phyloP scores from a whole-genome alignment of 2,888 invertebrate genomes.

The Stenchaetothrips biformis region DNA sequence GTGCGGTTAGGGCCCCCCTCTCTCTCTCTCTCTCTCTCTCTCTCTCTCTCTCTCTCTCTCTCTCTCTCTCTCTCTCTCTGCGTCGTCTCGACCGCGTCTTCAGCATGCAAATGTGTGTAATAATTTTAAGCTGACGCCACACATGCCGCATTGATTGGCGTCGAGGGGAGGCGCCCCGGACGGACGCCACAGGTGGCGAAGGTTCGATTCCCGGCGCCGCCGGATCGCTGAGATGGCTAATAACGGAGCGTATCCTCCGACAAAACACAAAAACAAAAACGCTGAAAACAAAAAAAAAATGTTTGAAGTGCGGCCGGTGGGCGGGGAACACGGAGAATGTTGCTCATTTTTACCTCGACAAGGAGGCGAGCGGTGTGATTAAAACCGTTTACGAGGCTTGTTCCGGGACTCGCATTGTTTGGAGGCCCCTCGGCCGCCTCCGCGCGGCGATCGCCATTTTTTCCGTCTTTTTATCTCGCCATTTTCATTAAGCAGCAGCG shows the following conservation, averaged over 20 bases:
- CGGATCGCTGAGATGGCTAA: too few species aligned
- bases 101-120: not conserved
- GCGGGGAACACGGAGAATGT: too few species aligned
- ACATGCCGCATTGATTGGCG: not conserved
- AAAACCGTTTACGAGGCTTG: constrained; percentile 17
- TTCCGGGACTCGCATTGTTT: not conserved
- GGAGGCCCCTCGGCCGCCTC: not conserved
- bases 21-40: too few species aligned
- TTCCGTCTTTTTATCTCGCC: not conserved
- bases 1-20: not conserved
- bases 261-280: not conserved
- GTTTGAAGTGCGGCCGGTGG: too few species aligned
- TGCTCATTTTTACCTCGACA: too few species aligned
- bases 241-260: too few species aligned
- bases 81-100: not conserved
- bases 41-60: too few species aligned
- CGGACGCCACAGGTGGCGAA: not conserved
- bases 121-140: constrained; percentile 6
- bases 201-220: too few species aligned
- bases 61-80: too few species aligned
- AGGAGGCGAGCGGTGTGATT: not conserved
- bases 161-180: not conserved
- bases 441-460: not conserved
- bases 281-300: not conserved
- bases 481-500: constrained; percentile 8